A percentile compares a stretch with the other conserved stretches of the same genome.
phyloP scores from a whole-genome alignment of 2,888 invertebrate species.

The Galerucella calmariensis region DNA sequence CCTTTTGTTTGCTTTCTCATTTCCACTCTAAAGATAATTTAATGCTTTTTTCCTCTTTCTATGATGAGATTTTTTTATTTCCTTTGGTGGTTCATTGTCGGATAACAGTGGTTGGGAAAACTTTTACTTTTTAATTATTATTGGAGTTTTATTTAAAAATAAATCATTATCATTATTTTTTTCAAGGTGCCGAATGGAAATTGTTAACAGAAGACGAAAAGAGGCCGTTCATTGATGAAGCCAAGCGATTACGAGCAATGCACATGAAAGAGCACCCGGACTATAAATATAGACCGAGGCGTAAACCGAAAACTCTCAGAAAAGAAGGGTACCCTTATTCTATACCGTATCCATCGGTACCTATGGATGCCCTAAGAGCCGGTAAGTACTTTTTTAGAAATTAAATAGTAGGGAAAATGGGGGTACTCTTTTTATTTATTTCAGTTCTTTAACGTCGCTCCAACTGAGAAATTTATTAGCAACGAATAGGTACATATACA shows the following conservation, averaged over 20 bases:
- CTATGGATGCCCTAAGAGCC: conserved; percentile 88
- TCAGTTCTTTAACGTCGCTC: no score
- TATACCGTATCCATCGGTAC: conserved; percentile 91
- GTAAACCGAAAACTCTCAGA: conserved; percentile 88
- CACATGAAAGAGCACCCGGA: conserved; percentile 97
- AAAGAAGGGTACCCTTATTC: conserved; percentile 94
- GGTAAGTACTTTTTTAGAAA: conserved; percentile 70
- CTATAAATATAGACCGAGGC: conserved; percentile 90
- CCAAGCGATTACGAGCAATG: conserved; percentile 91
- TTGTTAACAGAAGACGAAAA: conserved; percentile 93
- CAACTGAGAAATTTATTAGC: no score
- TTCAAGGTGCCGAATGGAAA: conserved; percentile 94
- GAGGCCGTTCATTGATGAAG: conserved; percentile 97
- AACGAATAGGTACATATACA: no score
- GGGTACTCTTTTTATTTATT: no score
- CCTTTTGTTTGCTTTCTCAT: conserved; percentile 63
- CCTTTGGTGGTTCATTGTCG: conserved; percentile 18
- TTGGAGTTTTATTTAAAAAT: background rate
- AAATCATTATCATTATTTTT: conserved; percentile 5
- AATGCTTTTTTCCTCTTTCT: conserved; percentile 55
- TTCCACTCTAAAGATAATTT: conserved; percentile 63
- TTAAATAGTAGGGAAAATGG: no score
- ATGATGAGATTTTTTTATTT: conserved; percentile 30
- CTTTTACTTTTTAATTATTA: background rate
- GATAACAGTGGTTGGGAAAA: conserved; percentile 15